These are phyloP conservation scores for Aplodontia rufa DNA, from an alignment of 2,113 vertebrate genomes.

Conservation along the genomic window DNA sequence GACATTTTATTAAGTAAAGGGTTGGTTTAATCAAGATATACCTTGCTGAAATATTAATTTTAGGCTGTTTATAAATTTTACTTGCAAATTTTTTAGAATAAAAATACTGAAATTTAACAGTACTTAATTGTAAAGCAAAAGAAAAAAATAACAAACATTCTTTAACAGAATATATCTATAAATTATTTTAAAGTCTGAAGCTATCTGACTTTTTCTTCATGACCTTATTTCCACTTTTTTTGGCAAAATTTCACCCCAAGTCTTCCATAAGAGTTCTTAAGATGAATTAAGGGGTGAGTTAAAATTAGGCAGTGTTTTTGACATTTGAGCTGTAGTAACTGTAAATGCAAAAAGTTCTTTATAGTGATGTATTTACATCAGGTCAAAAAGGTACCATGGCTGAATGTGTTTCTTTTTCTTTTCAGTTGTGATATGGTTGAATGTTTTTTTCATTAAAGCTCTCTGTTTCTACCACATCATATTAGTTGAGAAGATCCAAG, in stretches of 20 bases:
- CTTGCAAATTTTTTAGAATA: constrained; percentile 29
- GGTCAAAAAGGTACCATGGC: constrained; percentile 21
- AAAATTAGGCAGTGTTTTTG: constrained; percentile 13
- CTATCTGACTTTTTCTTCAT: background rate
- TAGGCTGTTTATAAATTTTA: background rate
- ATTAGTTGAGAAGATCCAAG: constrained; percentile 22
- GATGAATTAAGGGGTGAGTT: constrained; percentile 51
- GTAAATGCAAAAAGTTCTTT: background rate
- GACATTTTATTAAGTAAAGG: background rate
- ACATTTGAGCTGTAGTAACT: constrained; percentile 15
- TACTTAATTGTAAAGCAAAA: constrained; percentile 29
- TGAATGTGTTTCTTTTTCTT: constrained; percentile 52
- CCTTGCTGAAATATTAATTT: constrained; percentile 18
- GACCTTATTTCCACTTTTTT: constrained; percentile 18
- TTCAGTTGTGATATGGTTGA: background rate
- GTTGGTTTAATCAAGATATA: constrained; percentile 21
- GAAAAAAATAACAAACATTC: background rate
- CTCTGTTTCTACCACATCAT: constrained; percentile 6
- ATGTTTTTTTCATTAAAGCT: constrained; percentile 50
- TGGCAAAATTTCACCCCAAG: constrained; percentile 36
- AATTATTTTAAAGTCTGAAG: constrained; percentile 46
- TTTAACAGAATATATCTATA: constrained; percentile 23
- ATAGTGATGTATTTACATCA: constrained; percentile 23
- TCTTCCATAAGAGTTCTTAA: constrained; percentile 38
- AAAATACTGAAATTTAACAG: background rate